phyloP scores from a whole-genome alignment of 2,888 invertebrate genomes.

The Aricia artaxerxes region DNA sequence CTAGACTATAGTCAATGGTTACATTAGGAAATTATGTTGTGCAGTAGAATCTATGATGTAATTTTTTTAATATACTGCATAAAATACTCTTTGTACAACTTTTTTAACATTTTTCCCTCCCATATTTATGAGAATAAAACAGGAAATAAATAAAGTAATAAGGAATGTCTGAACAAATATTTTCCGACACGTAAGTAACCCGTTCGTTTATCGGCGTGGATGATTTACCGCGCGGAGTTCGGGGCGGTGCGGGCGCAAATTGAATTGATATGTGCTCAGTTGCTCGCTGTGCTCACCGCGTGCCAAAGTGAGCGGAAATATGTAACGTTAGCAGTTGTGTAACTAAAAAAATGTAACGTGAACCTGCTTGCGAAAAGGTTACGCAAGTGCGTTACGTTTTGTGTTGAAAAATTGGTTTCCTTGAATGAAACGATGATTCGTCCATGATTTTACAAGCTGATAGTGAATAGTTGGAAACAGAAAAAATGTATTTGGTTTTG shows the following conservation, averaged over 20 bases:
- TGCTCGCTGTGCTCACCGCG: conserved; percentile 32
- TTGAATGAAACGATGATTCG: too few species aligned
- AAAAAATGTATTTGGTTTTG: too few species aligned
- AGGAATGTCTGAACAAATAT: conserved; percentile 2
- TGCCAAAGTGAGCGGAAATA: conserved; percentile 68
- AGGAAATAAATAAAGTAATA: conserved; percentile 15
- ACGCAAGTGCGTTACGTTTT: neutral
- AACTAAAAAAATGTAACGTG: neutral
- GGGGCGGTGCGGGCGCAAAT: conserved; percentile 64
- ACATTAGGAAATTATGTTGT: too few species aligned
- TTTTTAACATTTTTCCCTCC: neutral
- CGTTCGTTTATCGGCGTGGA: conserved; percentile 64
- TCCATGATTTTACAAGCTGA: too few species aligned
- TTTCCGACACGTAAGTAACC: conserved; percentile 12
- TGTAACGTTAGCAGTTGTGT: conserved; percentile 51
- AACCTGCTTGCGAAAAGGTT: neutral
- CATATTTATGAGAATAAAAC: neutral
- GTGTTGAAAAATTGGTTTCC: too few species aligned
- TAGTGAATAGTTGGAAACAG: too few species aligned
- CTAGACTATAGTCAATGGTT: too few species aligned
- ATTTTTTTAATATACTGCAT: too few species aligned
- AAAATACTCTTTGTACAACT: neutral
- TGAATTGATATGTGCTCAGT: conserved; percentile 76
- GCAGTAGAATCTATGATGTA: too few species aligned
- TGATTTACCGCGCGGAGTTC: conserved; percentile 69